These are phyloP conservation scores for Tetragnatha montana DNA, from an alignment of 2,888 invertebrate genomes.

Conservation along the genomic window DNA sequence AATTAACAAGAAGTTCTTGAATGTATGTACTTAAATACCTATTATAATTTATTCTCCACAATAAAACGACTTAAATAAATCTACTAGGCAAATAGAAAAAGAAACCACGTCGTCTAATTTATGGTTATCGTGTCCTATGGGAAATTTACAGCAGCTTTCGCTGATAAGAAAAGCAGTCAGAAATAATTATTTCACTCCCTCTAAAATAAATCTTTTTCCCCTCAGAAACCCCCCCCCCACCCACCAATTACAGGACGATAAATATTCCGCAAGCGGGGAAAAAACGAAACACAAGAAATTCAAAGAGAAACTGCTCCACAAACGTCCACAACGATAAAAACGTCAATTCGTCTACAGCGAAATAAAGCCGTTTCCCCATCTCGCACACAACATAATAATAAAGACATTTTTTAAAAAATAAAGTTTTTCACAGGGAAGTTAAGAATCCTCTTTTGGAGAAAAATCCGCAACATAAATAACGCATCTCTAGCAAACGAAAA, in stretches of 20 bases:
- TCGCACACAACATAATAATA: not conserved
- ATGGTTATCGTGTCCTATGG: not conserved
- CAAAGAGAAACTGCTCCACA: not conserved
- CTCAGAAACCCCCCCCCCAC: too few relatives aligned
- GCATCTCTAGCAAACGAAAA: constrained; percentile 10
- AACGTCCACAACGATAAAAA: not conserved
- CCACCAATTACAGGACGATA: not conserved
- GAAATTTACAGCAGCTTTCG: not conserved
- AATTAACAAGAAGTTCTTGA: too few relatives aligned
- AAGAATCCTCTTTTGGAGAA: not conserved
- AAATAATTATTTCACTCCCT: not conserved
- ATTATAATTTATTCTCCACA: too few relatives aligned
- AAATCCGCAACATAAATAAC: constrained; percentile 4
- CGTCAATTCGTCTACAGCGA: not conserved
- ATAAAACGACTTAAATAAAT: too few relatives aligned
- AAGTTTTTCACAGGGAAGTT: not conserved
- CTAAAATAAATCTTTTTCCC: not conserved
- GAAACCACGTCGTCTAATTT: too few relatives aligned
- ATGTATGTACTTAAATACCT: too few relatives aligned
- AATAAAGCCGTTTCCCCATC: not conserved
- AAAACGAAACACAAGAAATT: not conserved
- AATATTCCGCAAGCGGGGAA: not conserved
- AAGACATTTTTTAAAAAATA: constrained; percentile 17
- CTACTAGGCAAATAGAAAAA: too few relatives aligned
- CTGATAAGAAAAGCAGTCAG: not conserved